These are phyloP conservation scores for Polyploca ridens DNA, from an alignment of 2,888 invertebrate species.

Conservation along the genomic window DNA sequence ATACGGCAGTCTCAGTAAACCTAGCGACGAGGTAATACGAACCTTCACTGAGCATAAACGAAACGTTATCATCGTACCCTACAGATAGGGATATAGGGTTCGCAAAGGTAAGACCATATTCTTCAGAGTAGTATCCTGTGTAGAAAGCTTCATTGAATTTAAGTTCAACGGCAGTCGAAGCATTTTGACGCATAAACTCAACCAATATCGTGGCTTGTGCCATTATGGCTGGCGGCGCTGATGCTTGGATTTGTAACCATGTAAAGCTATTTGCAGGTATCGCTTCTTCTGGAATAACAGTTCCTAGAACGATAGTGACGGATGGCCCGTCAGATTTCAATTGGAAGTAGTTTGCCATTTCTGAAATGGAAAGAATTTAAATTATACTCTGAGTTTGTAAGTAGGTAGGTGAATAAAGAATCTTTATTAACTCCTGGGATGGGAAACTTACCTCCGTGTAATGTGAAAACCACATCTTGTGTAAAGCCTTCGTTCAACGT, in stretches of 20 bases:
- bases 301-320: constrained; percentile 23
- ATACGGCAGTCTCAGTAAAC: no score
- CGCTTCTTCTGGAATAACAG: constrained; percentile 36
- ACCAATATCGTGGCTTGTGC: constrained; percentile 44
- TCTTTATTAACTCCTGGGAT: not conserved
- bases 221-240: constrained; percentile 30
- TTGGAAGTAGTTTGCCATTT: constrained; percentile 24
- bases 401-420: not conserved
- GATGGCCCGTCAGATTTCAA: constrained; percentile 14
- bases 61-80: constrained; percentile 35
- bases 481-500: constrained; percentile 24
- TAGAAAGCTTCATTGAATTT: constrained; percentile 38
- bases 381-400: not conserved
- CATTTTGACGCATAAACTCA: constrained; percentile 24
- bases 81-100: constrained; percentile 27
- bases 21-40: constrained; percentile 7
- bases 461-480: constrained; percentile 29
- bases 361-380: constrained; percentile 20
- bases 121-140: constrained; percentile 34
- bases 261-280: constrained; percentile 40
- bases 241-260: constrained; percentile 40
- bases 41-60: constrained; percentile 42
- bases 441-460: constrained; percentile 38
- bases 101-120: constrained; percentile 26
- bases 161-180: constrained; percentile 26